These are phyloP conservation scores for Datnioides undecimradiatus DNA, from an alignment of 2,113 vertebrate genomes.

Conservation along the genomic window DNA sequence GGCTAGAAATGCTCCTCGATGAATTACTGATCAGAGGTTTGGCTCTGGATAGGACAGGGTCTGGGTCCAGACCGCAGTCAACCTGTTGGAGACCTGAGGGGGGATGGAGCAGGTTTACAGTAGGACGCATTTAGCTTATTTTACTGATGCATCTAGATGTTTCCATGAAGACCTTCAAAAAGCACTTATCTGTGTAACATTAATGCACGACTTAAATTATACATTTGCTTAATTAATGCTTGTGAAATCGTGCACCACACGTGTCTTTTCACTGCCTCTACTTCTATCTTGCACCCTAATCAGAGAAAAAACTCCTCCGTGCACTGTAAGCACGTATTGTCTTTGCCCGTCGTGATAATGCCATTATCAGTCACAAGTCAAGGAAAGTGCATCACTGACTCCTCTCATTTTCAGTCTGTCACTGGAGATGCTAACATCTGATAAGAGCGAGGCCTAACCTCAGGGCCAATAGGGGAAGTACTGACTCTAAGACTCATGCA, in stretches of 20 bases:
- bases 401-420: conserved; percentile 19
- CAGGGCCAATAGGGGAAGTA: conserved; percentile 2
- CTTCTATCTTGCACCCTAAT: background rate
- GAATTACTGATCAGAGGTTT: too few relatives aligned
- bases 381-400: background rate
- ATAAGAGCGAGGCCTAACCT: conserved; percentile 30
- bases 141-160: too few relatives aligned
- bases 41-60: too few relatives aligned
- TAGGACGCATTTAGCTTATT: too few relatives aligned
- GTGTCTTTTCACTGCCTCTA: background rate
- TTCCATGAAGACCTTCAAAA: background rate
- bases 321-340: background rate
- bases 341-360: background rate
- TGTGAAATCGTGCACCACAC: background rate
- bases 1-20: too few relatives aligned
- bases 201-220: background rate
- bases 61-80: too few relatives aligned
- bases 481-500: conserved; percentile 11
- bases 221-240: background rate
- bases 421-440: conserved; percentile 38
- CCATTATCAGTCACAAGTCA: conserved; percentile 2
- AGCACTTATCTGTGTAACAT: background rate
- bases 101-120: too few relatives aligned
- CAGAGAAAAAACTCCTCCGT: conserved; percentile 19
- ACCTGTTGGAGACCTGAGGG: too few relatives aligned